Percentiles rank a stretch among this genome's conserved stretches.
Evolutionary conservation across 2,888 invertebrate genomes (phyloP).

Genomic region (Aquatica leii): DNA sequence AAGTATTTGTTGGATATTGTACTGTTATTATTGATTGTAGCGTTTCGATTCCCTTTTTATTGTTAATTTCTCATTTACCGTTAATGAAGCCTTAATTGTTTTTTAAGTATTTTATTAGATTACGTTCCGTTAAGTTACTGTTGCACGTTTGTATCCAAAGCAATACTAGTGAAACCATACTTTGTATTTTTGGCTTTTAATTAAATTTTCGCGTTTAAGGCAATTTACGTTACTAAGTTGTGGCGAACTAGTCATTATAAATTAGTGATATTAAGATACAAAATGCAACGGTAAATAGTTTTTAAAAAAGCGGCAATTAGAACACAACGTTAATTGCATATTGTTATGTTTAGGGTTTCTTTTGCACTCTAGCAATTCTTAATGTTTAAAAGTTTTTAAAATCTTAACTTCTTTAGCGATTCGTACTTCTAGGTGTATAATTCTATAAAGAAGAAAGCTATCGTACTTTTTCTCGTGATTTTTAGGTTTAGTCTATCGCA

Average conservation of each 20-base stretch:
- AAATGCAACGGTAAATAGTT: background rate
- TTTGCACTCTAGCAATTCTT: background rate
- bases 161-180: background rate
- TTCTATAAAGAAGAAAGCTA: too few relatives aligned
- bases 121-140: constrained; percentile 6
- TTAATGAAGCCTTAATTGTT: constrained; percentile 6
- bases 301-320: background rate
- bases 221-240: too few relatives aligned
- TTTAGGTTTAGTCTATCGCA: constrained; percentile 10
- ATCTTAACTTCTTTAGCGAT: background rate
- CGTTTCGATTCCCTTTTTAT: constrained; percentile 25
- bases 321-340: background rate
- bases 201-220: background rate
- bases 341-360: background rate
- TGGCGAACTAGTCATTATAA: background rate
- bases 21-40: constrained; percentile 30
- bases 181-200: background rate
- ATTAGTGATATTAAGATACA: background rate
- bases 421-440: background rate
- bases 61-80: constrained; percentile 28
- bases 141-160: background rate
- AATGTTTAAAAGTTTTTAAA: background rate
- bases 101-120: constrained; percentile 1
- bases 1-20: constrained; percentile 25
- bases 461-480: background rate